Evolutionary conservation across 2,797 vertebrate genomes (phyloP).

Genomic region (Ctenosaura bakeri): DNA sequence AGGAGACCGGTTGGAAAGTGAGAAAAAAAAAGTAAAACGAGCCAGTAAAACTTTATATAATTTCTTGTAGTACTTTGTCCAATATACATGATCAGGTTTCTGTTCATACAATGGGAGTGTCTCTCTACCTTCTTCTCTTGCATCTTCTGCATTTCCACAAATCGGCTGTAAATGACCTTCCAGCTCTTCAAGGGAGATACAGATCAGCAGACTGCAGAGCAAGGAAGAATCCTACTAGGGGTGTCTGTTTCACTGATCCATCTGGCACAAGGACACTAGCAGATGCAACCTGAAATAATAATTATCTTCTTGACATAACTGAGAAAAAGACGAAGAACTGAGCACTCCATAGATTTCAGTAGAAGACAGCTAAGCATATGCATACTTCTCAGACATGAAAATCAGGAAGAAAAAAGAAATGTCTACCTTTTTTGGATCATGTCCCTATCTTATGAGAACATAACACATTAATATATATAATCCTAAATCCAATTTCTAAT

Average conservation of each 20-base stretch:
- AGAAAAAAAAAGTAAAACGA: no score
- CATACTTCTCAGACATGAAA: background rate
- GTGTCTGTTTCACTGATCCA: background rate
- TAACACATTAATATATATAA: background rate
- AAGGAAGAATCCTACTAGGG: no score
- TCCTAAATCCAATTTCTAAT: no score
- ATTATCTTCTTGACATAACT: background rate
- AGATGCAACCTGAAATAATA: background rate
- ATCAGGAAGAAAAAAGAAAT: background rate
- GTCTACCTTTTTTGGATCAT: background rate
- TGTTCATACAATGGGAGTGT: background rate
- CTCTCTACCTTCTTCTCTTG: background rate
- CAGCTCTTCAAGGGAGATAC: no score
- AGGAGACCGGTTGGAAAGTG: background rate
- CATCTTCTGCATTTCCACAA: background rate
- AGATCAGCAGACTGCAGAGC: no score
- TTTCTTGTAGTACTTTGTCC: background rate
- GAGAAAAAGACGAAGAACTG: background rate
- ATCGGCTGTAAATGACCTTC: background rate
- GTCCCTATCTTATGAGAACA: background rate
- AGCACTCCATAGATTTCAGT: background rate
- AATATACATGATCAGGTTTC: background rate
- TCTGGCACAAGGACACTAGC: background rate
- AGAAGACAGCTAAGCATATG: background rate
- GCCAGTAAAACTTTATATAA: background rate